These are phyloP conservation scores for Heliothis subflexa DNA, from an alignment of 1,140 invertebrate genomes.

Conservation along the genomic window DNA sequence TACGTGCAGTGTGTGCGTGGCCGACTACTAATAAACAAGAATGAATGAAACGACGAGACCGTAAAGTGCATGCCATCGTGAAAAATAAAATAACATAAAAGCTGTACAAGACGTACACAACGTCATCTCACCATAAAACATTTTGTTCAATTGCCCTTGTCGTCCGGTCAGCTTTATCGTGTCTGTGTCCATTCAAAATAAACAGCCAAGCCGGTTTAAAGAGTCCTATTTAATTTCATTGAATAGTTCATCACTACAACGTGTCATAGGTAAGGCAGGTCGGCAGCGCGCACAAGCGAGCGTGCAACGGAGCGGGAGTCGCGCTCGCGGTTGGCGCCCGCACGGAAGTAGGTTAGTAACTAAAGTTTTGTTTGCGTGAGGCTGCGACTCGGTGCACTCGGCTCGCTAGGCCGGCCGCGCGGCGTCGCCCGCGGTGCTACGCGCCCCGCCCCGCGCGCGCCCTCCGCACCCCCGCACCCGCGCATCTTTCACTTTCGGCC, in stretches of 20 bases:
- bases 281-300: slow-evolving; percentile 56
- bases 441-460: slow-evolving; percentile 50
- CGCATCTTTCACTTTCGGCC: slow-evolving; percentile 72
- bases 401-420: slow-evolving; percentile 67
- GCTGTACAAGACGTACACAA: slow-evolving; percentile 76
- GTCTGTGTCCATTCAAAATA: slow-evolving; percentile 75
- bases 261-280: slow-evolving; percentile 68
- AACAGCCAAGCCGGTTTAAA: slow-evolving; percentile 57
- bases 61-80: slow-evolving; percentile 75
- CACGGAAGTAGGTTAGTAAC: slow-evolving; percentile 86
- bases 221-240: slow-evolving; percentile 64
- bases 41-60: slow-evolving; percentile 63
- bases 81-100: slow-evolving; percentile 75
- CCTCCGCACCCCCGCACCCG: slow-evolving; percentile 57
- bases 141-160: slow-evolving; percentile 75
- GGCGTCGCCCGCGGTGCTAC: slow-evolving; percentile 59
- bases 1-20: slow-evolving; percentile 74
- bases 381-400: slow-evolving; percentile 82
- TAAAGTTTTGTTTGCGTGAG: slow-evolving; percentile 86
- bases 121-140: slow-evolving; percentile 84
- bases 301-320: slow-evolving; percentile 68
- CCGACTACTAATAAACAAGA: slow-evolving; percentile 58
- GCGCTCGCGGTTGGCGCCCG: slow-evolving; percentile 81
- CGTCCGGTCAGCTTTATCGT: slow-evolving; percentile 66
- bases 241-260: slow-evolving; percentile 79